Conservation (phyloP, 2,888 invertebrate genomes). For the Scelioninae gen. 1 region DNA sequence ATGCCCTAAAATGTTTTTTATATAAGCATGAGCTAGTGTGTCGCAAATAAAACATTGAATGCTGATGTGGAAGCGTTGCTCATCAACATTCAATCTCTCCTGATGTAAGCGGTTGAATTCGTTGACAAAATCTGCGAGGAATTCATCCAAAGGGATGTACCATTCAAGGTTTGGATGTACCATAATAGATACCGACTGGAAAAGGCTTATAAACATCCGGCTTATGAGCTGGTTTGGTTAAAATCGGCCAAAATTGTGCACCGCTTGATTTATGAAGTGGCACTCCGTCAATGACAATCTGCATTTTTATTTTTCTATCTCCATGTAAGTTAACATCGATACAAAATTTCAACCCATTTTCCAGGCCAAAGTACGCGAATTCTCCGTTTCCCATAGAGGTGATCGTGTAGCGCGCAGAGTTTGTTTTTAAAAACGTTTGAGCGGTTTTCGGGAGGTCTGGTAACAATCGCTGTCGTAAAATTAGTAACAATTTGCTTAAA, state of each 20-base stretch:
- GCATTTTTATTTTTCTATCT: not conserved
- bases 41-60: slow-evolving; percentile 68
- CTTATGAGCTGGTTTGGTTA: slow-evolving; percentile 38
- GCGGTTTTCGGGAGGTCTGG: not conserved
- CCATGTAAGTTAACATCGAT: slow-evolving; percentile 16
- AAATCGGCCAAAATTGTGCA: slow-evolving; percentile 16
- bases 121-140: slow-evolving; percentile 46
- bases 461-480: not conserved
- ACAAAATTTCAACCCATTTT: slow-evolving; percentile 33
- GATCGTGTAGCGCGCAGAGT: not conserved
- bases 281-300: slow-evolving; percentile 6
- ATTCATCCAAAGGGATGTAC: slow-evolving; percentile 38
- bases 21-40: slow-evolving; percentile 61
- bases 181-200: slow-evolving; percentile 4
- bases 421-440: not conserved
- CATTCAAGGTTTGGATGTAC: slow-evolving; percentile 59
- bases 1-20: slow-evolving; percentile 67
- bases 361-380: slow-evolving; percentile 56
- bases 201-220: slow-evolving; percentile 42
- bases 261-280: slow-evolving; percentile 4
- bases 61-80: slow-evolving; percentile 31
- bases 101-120: slow-evolving; percentile 56
- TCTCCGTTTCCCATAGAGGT: not conserved
- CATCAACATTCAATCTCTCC: slow-evolving; percentile 43
- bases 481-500: not conserved